These are phyloP conservation scores for Acipenser ruthenus DNA, from an alignment of 2,797 vertebrate genomes.

Conservation along the genomic window DNA sequence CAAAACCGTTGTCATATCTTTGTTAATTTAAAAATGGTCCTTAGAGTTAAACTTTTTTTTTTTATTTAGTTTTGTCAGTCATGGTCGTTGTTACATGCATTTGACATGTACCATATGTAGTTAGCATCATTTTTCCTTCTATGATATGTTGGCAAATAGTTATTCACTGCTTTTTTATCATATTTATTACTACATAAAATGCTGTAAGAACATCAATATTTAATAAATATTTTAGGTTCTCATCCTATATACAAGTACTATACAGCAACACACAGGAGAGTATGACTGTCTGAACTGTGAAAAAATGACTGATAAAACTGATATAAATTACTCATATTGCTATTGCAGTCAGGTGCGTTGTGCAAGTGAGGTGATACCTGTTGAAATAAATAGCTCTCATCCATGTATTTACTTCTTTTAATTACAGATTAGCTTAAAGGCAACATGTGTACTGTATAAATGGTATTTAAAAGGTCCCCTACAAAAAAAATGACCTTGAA, in stretches of 20 bases:
- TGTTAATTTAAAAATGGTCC: constrained; percentile 18
- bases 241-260: constrained; percentile 82
- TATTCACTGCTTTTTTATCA: constrained; percentile 36
- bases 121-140: constrained; percentile 23
- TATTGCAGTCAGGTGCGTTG: constrained; percentile 80
- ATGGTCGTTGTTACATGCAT: neutral
- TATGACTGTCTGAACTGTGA: constrained; percentile 45
- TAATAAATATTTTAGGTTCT: constrained; percentile 90
- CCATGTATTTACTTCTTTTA: constrained; percentile 30
- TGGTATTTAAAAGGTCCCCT: constrained; percentile 31
- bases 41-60: constrained; percentile 28
- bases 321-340: constrained; percentile 50
- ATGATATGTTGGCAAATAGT: constrained; percentile 28
- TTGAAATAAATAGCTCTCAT: constrained; percentile 56
- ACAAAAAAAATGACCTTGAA: constrained; percentile 9
- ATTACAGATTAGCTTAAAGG: constrained; percentile 32
- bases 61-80: constrained; percentile 24
- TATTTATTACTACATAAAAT: constrained; percentile 54
- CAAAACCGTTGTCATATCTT: constrained; percentile 40
- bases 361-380: constrained; percentile 56
- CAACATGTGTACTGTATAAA: constrained; percentile 31
- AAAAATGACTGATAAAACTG: constrained; percentile 38
- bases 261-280: constrained; percentile 66
- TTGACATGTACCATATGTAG: constrained; percentile 21
- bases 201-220: constrained; percentile 58